Evolutionary conservation across 2,797 vertebrate species (phyloP).

Genomic region (Etheostoma perlongum): DNA sequence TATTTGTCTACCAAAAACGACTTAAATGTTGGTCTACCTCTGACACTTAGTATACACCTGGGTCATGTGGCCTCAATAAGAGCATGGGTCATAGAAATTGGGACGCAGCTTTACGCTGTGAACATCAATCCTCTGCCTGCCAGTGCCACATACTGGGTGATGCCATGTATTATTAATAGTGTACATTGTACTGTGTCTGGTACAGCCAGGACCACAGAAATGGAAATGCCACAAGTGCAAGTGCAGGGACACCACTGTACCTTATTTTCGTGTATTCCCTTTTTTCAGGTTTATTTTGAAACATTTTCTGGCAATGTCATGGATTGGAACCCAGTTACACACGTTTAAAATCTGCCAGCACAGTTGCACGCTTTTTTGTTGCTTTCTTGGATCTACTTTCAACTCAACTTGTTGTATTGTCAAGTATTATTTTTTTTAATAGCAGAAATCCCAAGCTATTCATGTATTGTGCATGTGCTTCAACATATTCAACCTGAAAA

Average conservation of each 20-base stretch:
- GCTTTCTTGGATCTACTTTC: neutral
- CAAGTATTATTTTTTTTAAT: neutral
- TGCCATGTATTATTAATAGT: conserved; percentile 49
- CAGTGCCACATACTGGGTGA: conserved; percentile 23
- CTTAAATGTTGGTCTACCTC: neutral
- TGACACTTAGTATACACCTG: conserved; percentile 13
- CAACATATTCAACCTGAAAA: neutral
- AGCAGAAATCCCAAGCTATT: neutral
- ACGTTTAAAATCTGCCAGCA: neutral
- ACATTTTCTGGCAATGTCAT: neutral
- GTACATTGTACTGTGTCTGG: conserved; percentile 8
- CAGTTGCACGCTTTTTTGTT: neutral
- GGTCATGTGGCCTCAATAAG: conserved; percentile 19
- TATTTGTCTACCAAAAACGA: neutral
- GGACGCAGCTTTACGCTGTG: conserved; percentile 15
- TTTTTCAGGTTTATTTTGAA: conserved; percentile 11
- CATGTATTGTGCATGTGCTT: neutral
- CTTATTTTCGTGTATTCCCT: neutral
- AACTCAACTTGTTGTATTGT: neutral
- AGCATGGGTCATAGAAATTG: conserved; percentile 25
- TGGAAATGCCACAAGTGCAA: conserved; percentile 12
- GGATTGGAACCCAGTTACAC: neutral
- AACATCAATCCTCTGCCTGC: conserved; percentile 24
- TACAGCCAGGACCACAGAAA: conserved; percentile 14
- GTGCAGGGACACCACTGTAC: neutral